A percentile compares a stretch with the other conserved stretches of the same genome.
Conservation (phyloP, 2,888 invertebrate genomes). For the Dusona sp. region DNA sequence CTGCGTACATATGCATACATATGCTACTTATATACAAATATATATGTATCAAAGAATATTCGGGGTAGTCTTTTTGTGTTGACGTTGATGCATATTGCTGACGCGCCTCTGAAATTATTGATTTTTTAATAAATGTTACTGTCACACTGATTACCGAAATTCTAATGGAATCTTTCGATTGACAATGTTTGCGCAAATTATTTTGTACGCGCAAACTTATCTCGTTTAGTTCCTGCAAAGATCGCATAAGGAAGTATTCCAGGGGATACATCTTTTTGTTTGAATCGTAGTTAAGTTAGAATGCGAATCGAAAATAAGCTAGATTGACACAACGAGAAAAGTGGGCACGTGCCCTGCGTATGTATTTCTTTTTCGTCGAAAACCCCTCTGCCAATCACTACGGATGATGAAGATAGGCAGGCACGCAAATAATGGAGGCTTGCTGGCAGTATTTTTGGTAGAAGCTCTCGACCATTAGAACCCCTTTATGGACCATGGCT, state of each 20-base stretch:
- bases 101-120: not conserved
- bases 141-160: not conserved
- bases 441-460: conserved; percentile 14
- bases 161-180: not conserved
- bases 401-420: conserved; percentile 59
- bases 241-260: not conserved
- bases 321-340: conserved; percentile 28
- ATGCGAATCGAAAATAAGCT: conserved; percentile 42
- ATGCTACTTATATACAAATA: not conserved
- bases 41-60: not conserved
- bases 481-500: conserved; percentile 1
- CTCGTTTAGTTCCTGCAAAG: conserved; percentile 16
- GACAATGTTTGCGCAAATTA: not conserved
- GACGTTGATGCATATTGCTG: not conserved
- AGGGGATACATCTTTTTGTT: conserved; percentile 13
- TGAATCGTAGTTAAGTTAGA: conserved; percentile 39
- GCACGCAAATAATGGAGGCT: conserved; percentile 40
- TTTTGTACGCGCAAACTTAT: not conserved
- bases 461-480: conserved; percentile 1
- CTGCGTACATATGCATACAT: conserved; percentile 32
- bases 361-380: conserved; percentile 36
- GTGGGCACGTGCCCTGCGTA: conserved; percentile 42
- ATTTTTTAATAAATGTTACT: not conserved
- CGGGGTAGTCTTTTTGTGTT: not conserved
- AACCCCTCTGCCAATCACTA: conserved; percentile 58